These are phyloP conservation scores for Eunapius fragilis DNA, from an alignment of 37 sponge, comb jelly and placozoan species.

Conservation along the genomic window DNA sequence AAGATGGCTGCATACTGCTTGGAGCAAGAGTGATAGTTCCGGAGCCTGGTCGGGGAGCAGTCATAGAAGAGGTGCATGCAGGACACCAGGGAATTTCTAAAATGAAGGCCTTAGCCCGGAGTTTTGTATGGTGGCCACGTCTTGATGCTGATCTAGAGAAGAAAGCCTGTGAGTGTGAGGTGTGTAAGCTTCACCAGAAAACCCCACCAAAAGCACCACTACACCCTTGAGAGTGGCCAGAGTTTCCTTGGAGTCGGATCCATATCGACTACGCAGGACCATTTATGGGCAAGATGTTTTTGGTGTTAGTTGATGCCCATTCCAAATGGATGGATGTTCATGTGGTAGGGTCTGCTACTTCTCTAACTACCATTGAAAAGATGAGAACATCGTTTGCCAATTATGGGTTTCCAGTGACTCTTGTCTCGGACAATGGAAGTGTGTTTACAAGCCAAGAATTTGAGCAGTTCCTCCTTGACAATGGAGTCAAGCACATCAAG, in stretches of 20 bases:
- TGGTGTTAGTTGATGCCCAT: constrained; percentile 29
- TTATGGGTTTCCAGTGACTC: constrained; percentile 31
- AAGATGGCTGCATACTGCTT: constrained; percentile 30
- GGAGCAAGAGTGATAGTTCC: constrained; percentile 14
- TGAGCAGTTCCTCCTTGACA: not conserved
- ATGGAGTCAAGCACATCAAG: constrained; percentile 4
- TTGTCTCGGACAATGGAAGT: constrained; percentile 25
- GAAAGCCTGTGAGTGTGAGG: not conserved
- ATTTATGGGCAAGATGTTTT: constrained; percentile 29
- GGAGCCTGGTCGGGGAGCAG: not conserved
- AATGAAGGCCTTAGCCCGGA: constrained; percentile 34
- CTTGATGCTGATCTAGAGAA: constrained; percentile 14
- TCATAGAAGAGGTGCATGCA: constrained; percentile 5
- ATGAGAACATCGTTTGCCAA: no score
- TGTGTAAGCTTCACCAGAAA: constrained; percentile 17
- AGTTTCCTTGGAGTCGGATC: constrained; percentile 27
- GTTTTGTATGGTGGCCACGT: constrained; percentile 51
- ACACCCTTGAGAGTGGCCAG: constrained; percentile 46
- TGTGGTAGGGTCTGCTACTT: no score
- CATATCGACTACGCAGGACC: constrained; percentile 41
- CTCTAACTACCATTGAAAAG: no score
- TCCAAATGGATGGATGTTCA: constrained; percentile 42
- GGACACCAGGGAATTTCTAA: constrained; percentile 28
- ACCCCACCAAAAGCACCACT: constrained; percentile 9
- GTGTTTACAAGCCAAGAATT: constrained; percentile 16